Evolutionary conservation across 1,140 invertebrate species (phyloP).

Genomic region (Diabrotica undecimpunctata): DNA sequence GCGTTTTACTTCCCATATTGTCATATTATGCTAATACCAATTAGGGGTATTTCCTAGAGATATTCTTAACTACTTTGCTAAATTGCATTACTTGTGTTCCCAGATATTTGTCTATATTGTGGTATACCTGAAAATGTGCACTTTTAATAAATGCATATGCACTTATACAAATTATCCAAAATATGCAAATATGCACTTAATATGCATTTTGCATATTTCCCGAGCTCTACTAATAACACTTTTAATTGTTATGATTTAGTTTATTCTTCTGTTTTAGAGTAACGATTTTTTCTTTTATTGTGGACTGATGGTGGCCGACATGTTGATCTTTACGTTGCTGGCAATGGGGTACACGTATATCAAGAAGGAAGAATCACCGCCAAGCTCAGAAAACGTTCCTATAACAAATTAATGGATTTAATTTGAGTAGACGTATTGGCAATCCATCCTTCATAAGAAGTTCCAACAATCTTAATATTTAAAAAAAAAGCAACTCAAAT

Average conservation of each 20-base stretch:
- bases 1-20: too few species aligned
- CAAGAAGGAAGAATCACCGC: not conserved
- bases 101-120: too few species aligned
- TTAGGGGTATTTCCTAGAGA: too few species aligned
- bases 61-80: too few species aligned
- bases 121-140: too few species aligned
- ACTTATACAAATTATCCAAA: too few species aligned
- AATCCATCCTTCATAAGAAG: slow-evolving; percentile 14
- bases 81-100: too few species aligned
- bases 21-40: too few species aligned
- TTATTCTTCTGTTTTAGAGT: slow-evolving; percentile 54
- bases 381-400: slow-evolving; percentile 7
- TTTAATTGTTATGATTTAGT: not conserved
- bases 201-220: too few species aligned
- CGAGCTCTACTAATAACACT: too few species aligned
- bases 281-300: slow-evolving; percentile 87
- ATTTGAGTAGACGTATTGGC: slow-evolving; percentile 14
- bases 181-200: too few species aligned
- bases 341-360: slow-evolving; percentile 67
- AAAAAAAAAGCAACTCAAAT: not conserved
- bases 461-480: not conserved
- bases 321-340: slow-evolving; percentile 76
- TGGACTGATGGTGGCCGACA: slow-evolving; percentile 76
- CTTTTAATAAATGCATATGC: too few species aligned
- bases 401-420: not conserved